Conservation (phyloP, 2,888 invertebrate species). For the Scaeva pyrastri region DNA sequence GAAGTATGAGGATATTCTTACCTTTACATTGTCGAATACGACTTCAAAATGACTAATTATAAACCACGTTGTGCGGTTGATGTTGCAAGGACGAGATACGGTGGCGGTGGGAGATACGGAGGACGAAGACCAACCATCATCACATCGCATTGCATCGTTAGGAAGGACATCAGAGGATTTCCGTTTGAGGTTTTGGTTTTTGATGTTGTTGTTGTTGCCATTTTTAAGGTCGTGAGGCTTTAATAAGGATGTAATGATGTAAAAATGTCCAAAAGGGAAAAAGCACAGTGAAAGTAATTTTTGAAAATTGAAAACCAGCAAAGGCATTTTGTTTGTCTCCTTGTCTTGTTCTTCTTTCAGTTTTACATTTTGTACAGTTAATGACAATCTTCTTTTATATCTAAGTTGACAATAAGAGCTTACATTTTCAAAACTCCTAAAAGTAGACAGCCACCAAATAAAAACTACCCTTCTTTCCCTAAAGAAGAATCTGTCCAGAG, state of each 20-base stretch:
- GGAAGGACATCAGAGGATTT: constrained; percentile 63
- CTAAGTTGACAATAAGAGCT: constrained; percentile 7
- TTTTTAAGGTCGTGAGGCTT: constrained; percentile 20
- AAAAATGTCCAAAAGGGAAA: background rate
- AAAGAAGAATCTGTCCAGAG: too few species aligned
- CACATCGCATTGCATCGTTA: constrained; percentile 2
- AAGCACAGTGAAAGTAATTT: constrained; percentile 23
- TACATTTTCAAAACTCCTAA: background rate
- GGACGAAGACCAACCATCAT: background rate
- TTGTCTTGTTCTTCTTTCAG: background rate
- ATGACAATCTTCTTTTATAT: constrained; percentile 5
- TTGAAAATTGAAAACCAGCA: background rate
- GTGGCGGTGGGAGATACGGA: too few species aligned
- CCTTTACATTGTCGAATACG: constrained; percentile 39
- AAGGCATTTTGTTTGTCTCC: background rate
- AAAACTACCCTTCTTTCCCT: too few species aligned
- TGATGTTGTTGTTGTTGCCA: too few species aligned
- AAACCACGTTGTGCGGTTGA: constrained; percentile 53
- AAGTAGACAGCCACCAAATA: background rate
- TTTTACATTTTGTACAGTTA: background rate
- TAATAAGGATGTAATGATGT: constrained; percentile 18
- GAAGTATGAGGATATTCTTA: constrained; percentile 7
- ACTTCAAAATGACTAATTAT: constrained; percentile 69
- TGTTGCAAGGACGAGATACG: constrained; percentile 35
- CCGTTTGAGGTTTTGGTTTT: constrained; percentile 40